phyloP scores from a whole-genome alignment of 2,113 vertebrate species.

The Paedocypris sp. region DNA sequence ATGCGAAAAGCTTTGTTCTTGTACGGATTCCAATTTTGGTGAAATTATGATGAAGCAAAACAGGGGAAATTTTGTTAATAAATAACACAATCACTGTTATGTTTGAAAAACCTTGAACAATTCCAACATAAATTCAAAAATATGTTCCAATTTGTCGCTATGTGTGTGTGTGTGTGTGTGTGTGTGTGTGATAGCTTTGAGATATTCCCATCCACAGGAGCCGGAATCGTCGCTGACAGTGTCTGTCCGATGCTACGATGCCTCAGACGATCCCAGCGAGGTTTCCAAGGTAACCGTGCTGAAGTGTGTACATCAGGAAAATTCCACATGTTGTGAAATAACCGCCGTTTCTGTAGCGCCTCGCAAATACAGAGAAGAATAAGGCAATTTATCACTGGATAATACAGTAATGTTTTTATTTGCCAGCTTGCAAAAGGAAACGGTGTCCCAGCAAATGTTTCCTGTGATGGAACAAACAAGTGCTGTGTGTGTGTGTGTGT shows the following conservation, averaged over 20 bases:
- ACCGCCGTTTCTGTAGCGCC: neutral
- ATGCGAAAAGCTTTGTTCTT: no score
- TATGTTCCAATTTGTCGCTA: no score
- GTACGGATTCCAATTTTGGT: no score
- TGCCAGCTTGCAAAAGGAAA: neutral
- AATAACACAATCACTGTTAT: no score
- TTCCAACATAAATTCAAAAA: no score
- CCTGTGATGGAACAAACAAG: constrained; percentile 6
- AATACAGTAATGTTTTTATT: neutral
- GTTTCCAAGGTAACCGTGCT: constrained; percentile 34
- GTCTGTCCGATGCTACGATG: constrained; percentile 1
- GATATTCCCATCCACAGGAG: constrained; percentile 2
- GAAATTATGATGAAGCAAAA: no score
- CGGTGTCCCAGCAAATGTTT: constrained; percentile 11
- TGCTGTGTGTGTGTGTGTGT: no score
- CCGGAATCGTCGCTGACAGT: neutral
- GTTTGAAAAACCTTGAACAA: no score
- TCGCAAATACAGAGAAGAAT: neutral
- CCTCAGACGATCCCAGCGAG: neutral
- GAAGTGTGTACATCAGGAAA: constrained; percentile 12
- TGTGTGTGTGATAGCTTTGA: no score
- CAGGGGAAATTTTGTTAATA: no score
- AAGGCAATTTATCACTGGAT: constrained; percentile 15
- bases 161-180: no score
- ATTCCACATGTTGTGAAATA: neutral